These are phyloP conservation scores for Odontamblyopus lacepedii DNA, from an alignment of 2,797 vertebrate species.

Conservation along the genomic window DNA sequence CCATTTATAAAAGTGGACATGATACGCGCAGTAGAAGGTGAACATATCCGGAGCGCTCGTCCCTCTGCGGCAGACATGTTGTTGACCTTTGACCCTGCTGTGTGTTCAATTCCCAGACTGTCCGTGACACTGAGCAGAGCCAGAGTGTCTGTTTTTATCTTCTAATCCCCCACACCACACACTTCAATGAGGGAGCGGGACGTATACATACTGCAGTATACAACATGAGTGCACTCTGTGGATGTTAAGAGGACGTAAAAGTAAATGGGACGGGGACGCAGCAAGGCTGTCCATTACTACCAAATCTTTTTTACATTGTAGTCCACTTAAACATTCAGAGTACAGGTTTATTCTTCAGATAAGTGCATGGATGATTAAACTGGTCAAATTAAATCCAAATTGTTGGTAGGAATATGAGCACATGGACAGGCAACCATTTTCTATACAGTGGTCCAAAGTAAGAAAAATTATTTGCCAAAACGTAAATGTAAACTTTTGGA, in stretches of 20 bases:
- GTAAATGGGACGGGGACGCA: not conserved
- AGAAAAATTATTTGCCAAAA: too few species aligned
- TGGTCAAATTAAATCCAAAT: too few species aligned
- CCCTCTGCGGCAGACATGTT: not conserved
- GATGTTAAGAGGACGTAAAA: not conserved
- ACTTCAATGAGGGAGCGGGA: not conserved
- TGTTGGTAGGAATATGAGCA: too few species aligned
- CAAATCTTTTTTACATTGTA: not conserved
- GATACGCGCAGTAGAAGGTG: not conserved
- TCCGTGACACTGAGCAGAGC: conserved; percentile 1
- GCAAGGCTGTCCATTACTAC: not conserved
- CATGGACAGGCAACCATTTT: too few species aligned
- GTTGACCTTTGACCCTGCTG: not conserved
- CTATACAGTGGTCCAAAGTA: too few species aligned
- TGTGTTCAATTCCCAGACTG: not conserved
- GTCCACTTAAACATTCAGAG: not conserved
- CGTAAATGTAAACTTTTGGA: too few species aligned
- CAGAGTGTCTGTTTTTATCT: not conserved
- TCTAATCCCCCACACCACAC: not conserved
- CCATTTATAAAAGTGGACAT: not conserved
- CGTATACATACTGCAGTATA: not conserved
- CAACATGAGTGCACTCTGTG: not conserved
- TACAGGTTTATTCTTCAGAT: not conserved
- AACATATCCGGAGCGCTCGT: not conserved
- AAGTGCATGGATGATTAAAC: too few species aligned